A percentile compares a stretch with the other conserved stretches of the same genome.
phyloP scores from a whole-genome alignment of 2,797 vertebrate species.

The Spondyliosoma cantharus region DNA sequence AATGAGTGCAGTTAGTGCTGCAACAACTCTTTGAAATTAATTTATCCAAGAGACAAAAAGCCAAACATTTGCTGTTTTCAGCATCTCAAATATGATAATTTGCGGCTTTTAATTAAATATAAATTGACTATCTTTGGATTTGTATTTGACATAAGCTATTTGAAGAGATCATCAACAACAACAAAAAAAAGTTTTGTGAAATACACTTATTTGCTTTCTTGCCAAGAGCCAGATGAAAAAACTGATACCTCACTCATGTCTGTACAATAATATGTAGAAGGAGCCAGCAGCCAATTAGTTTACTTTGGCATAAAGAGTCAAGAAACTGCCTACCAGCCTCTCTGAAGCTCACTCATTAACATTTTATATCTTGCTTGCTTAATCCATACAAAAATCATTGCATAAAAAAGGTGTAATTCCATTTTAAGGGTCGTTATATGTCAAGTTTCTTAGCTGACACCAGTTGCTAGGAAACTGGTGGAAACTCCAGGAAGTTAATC shows the following conservation, averaged over 20 bases:
- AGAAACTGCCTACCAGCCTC: neutral
- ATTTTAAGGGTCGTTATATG: neutral
- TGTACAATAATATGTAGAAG: neutral
- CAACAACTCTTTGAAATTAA: neutral
- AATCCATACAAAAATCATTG: neutral
- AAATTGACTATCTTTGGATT: slow-evolving; percentile 1
- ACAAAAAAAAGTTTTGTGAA: too few relatives aligned
- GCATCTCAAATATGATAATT: neutral
- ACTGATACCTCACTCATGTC: neutral
- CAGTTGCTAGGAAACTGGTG: neutral
- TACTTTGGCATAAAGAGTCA: neutral
- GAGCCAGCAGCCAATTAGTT: neutral
- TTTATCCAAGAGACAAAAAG: slow-evolving; percentile 11
- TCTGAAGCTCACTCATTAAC: neutral
- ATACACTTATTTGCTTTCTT: neutral
- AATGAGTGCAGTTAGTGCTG: slow-evolving; percentile 4
- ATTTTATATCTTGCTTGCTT: neutral
- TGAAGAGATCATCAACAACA: neutral
- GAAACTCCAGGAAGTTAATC: neutral
- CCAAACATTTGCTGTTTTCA: neutral
- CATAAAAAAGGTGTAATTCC: neutral
- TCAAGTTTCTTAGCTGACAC: neutral
- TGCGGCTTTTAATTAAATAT: neutral
- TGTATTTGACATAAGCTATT: neutral
- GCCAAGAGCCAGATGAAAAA: neutral